Evolutionary conservation across 2,797 vertebrate genomes (phyloP).

Genomic region (Rhabdomys pumilio): DNA sequence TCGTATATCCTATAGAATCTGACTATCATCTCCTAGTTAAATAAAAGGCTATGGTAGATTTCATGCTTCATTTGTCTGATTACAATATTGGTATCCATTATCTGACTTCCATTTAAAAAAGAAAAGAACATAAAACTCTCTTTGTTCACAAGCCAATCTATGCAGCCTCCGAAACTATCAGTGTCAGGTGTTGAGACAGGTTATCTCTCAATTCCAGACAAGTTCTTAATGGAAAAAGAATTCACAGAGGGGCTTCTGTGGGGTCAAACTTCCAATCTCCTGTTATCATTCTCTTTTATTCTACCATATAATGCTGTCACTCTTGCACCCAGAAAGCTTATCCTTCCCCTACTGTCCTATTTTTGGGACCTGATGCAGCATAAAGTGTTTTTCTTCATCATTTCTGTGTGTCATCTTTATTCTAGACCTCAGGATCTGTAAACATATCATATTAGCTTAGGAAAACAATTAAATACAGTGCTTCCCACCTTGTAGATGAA

Average conservation of each 20-base stretch:
- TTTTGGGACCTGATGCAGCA: not conserved
- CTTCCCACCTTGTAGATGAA: not conserved
- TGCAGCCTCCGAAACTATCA: not conserved
- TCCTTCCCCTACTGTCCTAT: not conserved
- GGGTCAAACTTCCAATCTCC: not conserved
- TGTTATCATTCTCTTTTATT: not conserved
- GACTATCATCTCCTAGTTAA: not conserved
- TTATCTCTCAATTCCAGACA: not conserved
- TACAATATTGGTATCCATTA: not conserved
- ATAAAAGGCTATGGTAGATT: not conserved
- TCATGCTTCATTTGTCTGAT: not conserved
- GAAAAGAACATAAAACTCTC: not conserved
- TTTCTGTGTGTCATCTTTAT: constrained; percentile 29
- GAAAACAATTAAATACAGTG: not conserved
- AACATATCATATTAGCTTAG: constrained; percentile 9
- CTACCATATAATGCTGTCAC: not conserved
- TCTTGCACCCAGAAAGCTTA: not conserved
- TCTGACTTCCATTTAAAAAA: constrained; percentile 12
- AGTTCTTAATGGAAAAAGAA: not conserved
- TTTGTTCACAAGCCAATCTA: not conserved
- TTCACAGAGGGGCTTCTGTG: not conserved
- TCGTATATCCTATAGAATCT: not conserved
- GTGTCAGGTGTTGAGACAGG: not conserved
- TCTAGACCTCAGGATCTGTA: not conserved
- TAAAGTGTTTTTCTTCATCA: not conserved